A percentile compares a stretch with the other conserved stretches of the same genome.
These are phyloP conservation scores for Busarellus nigricollis DNA, from an alignment of 2,797 vertebrate species.

Conservation along the genomic window DNA sequence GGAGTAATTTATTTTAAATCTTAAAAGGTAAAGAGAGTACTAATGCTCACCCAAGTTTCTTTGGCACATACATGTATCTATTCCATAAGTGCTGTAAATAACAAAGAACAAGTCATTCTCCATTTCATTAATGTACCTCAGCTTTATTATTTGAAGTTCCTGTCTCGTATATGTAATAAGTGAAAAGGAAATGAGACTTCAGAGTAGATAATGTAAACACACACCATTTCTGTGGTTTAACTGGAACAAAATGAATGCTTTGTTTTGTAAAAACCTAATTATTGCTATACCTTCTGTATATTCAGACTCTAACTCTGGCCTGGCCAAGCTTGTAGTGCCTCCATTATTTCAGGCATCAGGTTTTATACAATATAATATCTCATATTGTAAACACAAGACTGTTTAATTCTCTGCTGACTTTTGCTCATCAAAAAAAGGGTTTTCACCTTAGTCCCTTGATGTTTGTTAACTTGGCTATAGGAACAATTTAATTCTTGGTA, in stretches of 20 bases:
- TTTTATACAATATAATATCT: not conserved
- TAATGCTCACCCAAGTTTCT: not conserved
- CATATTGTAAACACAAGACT: not conserved
- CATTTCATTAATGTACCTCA: not conserved
- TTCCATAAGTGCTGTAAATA: not conserved
- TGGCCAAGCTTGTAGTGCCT: not conserved
- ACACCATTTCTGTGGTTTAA: constrained; percentile 49
- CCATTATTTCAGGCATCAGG: not conserved
- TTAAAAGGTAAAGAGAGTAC: not conserved
- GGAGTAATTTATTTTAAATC: not conserved
- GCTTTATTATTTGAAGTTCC: constrained; percentile 41
- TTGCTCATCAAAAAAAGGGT: not conserved
- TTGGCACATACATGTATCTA: not conserved
- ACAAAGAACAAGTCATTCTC: not conserved
- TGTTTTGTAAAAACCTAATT: constrained; percentile 42
- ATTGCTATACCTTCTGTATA: not conserved
- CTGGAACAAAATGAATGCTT: constrained; percentile 30
- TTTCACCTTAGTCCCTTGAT: not conserved
- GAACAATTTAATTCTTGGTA: not conserved
- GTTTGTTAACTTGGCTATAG: not conserved
- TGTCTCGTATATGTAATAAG: constrained; percentile 20
- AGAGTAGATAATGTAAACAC: constrained; percentile 22
- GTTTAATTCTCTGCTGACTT: not conserved
- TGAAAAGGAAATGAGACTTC: constrained; percentile 52
- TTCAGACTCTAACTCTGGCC: not conserved